Base-by-base conservation (phyloP, 2,113 vertebrate genomes). In the Ceyx melanurus region DNA sequence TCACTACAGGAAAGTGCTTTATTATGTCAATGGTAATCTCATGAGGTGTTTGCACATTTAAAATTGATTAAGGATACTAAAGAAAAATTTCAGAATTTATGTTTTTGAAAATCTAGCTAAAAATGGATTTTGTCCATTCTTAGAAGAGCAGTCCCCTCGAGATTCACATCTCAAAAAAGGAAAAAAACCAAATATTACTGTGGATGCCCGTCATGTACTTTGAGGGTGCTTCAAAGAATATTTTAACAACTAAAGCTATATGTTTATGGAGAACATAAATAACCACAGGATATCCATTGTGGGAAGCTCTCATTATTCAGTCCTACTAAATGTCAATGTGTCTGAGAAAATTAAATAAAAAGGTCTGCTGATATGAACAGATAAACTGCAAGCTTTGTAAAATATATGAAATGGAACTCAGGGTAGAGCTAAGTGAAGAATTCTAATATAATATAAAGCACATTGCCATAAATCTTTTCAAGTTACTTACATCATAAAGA, bases 401-500 rank as follows among this genome's bases (percentile, higher is more conserved):
- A 80, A 73, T 83, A 61, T 46, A 75, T 77, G 65, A 68, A 93
- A 91, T 71, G 60, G 18, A 93, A 94, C 37, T 83, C 48, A 43
- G 6, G 20, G 31, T 5, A 94, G 74, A 95, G 5, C 5, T 77
- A 90, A 68, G 18, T 71, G 40, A 90, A 82, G 94, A 71, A 87
- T 84, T 95, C 40, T 91, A 77, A 86, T 51, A 26, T 57, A 86
- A 88, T 73, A 64, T 40, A 93, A 92, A 94, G 7, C 28, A 81
- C 33, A 54, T 23, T 89, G 28, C 15, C 73, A 82, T 83, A 84
- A 53, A 83, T 77, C 18, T 94, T 79, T 79, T 62, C 9, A 43
- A 74, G 53, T 90, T 57, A 71, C 67, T 92, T 86, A 42, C 72
- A 86, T 95, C 71, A 67, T 86, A 93, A 96, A 94, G 43, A 86